Base-by-base conservation (phyloP, 2,888 invertebrate species). In the Nemotelus nigrinus region DNA sequence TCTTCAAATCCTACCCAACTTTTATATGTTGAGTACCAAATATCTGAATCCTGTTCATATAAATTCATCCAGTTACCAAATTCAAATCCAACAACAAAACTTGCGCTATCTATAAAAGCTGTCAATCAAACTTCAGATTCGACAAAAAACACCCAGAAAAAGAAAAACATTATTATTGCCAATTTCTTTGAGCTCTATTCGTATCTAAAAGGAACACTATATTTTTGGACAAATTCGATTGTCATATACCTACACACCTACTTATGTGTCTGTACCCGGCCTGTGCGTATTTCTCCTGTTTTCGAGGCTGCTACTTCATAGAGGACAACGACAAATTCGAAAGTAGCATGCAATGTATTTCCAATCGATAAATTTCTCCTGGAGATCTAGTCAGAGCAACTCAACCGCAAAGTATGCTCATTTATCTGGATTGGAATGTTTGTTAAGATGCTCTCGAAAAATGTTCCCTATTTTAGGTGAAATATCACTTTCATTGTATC, bases 371-470 rank as follows among this genome's bases (percentile, higher is more conserved):
- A 67, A 50, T 67, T 67, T 50, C n/a, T 10, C 44, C 45, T 2
- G 67, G 8, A 47, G n/a, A 50, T 67, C 39, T 7, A 10, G 67
- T 25, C 4, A 45, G 50, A 67, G 67, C 25, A 39, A 67, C 67
- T 67, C 67, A 50, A 67, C 48, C 67, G 39, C 44, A 67, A 48
- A 48, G 67, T 67, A 67, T 67, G 67, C 67, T 67, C 67, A 67
- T 67, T 67, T 67, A 44, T 67, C 67, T 41, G 43, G n/a, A 5
- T 48, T 39, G 47, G 50, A 67, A 67, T 67, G 50, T 67, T 67
- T 67, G 63, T 41, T 47, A 25, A 67, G 67, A 67, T 25, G 67
- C 67, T 67, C 67, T 67, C 50, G 67, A 67, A 67, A 67, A 25
- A 25, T 25, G 63, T 63, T 63, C 25, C 53, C 10, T 53, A 7